These are phyloP conservation scores for Danionella dracula DNA, from an alignment of 2,797 vertebrate species.

Conservation along the genomic window DNA sequence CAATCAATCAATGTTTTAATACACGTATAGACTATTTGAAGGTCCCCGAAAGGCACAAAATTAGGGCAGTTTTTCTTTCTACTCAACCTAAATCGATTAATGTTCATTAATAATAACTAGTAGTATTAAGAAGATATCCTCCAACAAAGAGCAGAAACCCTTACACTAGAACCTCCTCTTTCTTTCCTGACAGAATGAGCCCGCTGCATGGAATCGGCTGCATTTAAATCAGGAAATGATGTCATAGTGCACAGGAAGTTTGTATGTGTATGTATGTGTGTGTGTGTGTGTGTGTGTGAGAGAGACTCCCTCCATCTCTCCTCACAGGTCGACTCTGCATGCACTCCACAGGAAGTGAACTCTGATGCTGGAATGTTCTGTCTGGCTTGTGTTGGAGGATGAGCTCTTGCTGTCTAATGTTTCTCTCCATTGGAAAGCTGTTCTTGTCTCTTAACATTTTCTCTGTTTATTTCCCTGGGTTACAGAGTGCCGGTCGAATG, in stretches of 20 bases:
- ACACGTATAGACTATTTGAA: no score
- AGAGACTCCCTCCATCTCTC: background rate
- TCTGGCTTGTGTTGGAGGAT: conserved; percentile 4
- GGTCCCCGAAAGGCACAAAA: no score
- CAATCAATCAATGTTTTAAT: no score
- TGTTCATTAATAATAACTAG: no score
- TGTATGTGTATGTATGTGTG: no score
- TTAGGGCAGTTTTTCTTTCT: no score
- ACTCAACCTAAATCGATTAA: no score
- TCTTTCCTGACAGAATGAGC: background rate
- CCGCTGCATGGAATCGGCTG: background rate
- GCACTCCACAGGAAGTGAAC: conserved; percentile 23
- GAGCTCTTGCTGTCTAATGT: background rate
- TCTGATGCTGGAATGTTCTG: background rate
- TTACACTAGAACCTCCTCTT: background rate
- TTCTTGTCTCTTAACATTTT: conserved; percentile 55
- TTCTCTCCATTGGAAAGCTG: conserved; percentile 49
- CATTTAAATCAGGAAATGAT: conserved; percentile 33
- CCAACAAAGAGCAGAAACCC: background rate
- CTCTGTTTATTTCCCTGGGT: conserved; percentile 40
- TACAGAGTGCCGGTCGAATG: conserved; percentile 81
- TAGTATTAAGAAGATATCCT: no score
- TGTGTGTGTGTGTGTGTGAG: no score
- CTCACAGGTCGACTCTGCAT: conserved; percentile 14
- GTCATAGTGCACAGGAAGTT: conserved; percentile 20